Evolutionary conservation across 92 coral and sea anemone species (phyloP).

Genomic region (Phymanthus crucifer): DNA sequence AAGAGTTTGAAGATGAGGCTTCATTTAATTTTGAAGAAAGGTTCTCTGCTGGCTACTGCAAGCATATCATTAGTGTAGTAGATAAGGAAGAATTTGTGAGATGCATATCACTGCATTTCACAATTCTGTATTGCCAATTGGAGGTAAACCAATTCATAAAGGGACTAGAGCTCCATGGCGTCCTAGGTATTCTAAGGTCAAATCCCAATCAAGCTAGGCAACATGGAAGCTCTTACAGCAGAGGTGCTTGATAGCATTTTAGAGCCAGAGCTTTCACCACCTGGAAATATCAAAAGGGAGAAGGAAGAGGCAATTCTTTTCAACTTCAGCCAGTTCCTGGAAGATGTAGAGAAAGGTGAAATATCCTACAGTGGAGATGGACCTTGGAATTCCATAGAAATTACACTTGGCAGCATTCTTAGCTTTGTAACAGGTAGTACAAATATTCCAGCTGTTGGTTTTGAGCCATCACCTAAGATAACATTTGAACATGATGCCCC

Average conservation of each 20-base stretch:
- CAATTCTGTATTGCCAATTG: neutral
- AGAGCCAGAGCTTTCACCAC: neutral
- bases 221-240: constrained; percentile 11
- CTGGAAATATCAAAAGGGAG: neutral
- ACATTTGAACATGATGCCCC: neutral
- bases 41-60: constrained; percentile 3
- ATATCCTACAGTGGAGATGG: too few relatives aligned
- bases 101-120: constrained; percentile 17
- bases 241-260: constrained; percentile 14
- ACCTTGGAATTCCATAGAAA: too few relatives aligned
- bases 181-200: neutral
- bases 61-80: neutral
- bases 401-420: too few relatives aligned
- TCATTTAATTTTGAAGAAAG: constrained; percentile 5
- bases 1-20: constrained; percentile 10
- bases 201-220: constrained; percentile 12
- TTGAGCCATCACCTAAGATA: neutral
- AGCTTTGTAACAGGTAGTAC: neutral
- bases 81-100: constrained; percentile 18
- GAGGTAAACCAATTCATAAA: constrained; percentile 15
- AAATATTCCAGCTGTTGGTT: neutral
- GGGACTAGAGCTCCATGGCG: constrained; percentile 11
- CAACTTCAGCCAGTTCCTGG: too few relatives aligned
- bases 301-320: too few relatives aligned
- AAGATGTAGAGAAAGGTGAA: too few relatives aligned